A percentile compares a stretch with the other conserved stretches of the same genome.
Evolutionary conservation across 2,888 invertebrate genomes (phyloP).

Genomic region (Microchrysa polita): DNA sequence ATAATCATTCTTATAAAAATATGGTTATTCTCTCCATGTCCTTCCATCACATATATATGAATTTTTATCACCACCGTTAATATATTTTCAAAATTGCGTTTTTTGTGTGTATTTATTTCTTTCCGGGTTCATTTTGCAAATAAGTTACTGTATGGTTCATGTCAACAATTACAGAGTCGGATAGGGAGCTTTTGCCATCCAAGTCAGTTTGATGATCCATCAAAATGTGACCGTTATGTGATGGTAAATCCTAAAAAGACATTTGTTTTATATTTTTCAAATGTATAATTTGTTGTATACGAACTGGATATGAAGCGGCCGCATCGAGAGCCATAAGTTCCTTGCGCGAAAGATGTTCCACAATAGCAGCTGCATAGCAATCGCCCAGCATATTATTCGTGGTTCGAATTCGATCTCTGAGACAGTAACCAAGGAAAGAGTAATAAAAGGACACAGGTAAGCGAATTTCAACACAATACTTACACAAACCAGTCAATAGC

Average conservation of each 20-base stretch:
- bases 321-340: constrained; percentile 82
- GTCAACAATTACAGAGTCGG: constrained; percentile 70
- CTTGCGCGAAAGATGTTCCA: constrained; percentile 83
- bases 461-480: constrained; percentile 62
- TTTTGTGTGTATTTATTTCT: constrained; percentile 43
- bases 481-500: constrained; percentile 93
- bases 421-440: constrained; percentile 51
- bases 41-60: constrained; percentile 37
- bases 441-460: neutral
- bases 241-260: constrained; percentile 54
- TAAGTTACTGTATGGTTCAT: constrained; percentile 62
- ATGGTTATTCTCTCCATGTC: neutral
- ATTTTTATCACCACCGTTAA: constrained; percentile 27
- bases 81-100: neutral
- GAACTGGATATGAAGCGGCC: constrained; percentile 69
- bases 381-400: constrained; percentile 90
- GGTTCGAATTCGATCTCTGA: constrained; percentile 84
- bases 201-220: constrained; percentile 66
- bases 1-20: constrained; percentile 26
- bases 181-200: constrained; percentile 66
- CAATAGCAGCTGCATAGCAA: constrained; percentile 86
- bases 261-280: constrained; percentile 33
- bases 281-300: neutral
- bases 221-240: constrained; percentile 66
- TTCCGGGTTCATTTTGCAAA: constrained; percentile 52